Evolutionary conservation across 2,888 invertebrate species (phyloP).

Genomic region (Pseudeuparius sepicola): DNA sequence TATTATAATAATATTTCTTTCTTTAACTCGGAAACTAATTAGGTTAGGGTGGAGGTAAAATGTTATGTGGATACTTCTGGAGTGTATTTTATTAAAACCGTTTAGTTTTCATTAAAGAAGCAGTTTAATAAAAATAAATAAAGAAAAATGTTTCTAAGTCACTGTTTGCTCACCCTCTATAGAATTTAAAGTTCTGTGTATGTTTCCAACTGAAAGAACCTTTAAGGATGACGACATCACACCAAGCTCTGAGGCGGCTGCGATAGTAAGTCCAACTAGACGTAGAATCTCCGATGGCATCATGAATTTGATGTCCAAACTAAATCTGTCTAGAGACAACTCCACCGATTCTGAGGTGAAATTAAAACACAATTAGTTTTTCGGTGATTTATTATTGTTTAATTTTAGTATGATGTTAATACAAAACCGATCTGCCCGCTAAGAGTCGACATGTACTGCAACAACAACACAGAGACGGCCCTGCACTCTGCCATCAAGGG

Average conservation of each 20-base stretch:
- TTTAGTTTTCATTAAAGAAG: too few species aligned
- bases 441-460: constrained; percentile 63
- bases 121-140: too few species aligned
- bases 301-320: constrained; percentile 75
- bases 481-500: constrained; percentile 73
- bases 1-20: too few species aligned
- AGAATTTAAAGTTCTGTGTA: too few species aligned
- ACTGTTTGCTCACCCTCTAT: too few species aligned
- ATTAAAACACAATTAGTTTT: too few species aligned
- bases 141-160: too few species aligned
- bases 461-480: constrained; percentile 71
- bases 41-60: too few species aligned
- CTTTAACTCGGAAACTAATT: too few species aligned
- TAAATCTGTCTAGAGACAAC: constrained; percentile 54
- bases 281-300: constrained; percentile 78
- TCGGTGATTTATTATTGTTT: constrained; percentile 2
- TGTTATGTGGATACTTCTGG: too few species aligned
- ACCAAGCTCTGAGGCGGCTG: constrained; percentile 30
- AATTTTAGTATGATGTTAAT: constrained; percentile 28
- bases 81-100: too few species aligned
- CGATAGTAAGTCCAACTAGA: constrained; percentile 47
- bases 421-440: constrained; percentile 53
- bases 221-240: constrained; percentile 39
- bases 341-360: constrained; percentile 35
- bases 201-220: too few species aligned